These are phyloP conservation scores for Corynorhinus townsendii DNA, from an alignment of 2,113 vertebrate genomes.

Conservation along the genomic window DNA sequence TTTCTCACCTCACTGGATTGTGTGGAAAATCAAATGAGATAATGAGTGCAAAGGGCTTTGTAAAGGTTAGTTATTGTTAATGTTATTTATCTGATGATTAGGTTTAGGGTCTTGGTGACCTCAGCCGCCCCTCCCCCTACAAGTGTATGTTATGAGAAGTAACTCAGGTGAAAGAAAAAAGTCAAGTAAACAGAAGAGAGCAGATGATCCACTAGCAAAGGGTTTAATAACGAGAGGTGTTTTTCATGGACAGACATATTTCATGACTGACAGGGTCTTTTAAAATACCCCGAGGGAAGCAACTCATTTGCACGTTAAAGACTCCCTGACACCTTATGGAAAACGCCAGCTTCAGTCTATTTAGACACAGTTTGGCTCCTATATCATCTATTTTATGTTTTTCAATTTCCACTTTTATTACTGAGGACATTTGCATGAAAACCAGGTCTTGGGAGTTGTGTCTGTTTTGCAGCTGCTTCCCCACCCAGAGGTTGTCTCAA, in stretches of 20 bases:
- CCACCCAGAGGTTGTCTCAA: not conserved
- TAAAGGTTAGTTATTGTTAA: slow-evolving; percentile 1
- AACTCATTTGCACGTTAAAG: slow-evolving; percentile 67
- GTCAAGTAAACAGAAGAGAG: not conserved
- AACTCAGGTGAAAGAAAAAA: slow-evolving; percentile 37
- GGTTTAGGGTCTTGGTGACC: not conserved
- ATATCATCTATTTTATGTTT: slow-evolving; percentile 42
- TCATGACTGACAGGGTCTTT: slow-evolving; percentile 47
- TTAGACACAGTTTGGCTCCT: slow-evolving; percentile 49
- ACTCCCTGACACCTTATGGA: slow-evolving; percentile 38
- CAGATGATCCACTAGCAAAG: slow-evolving; percentile 28
- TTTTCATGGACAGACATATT: slow-evolving; percentile 54
- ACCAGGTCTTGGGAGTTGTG: slow-evolving; percentile 24
- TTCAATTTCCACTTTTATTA: slow-evolving; percentile 73
- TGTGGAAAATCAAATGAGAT: not conserved
- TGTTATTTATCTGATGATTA: not conserved
- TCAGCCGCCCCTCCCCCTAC: not conserved
- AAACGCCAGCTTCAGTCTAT: slow-evolving; percentile 54
- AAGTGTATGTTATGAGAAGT: not conserved
- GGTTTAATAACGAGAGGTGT: slow-evolving; percentile 9
- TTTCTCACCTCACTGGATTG: not conserved
- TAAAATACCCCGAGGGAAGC: slow-evolving; percentile 11
- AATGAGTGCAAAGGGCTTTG: not conserved
- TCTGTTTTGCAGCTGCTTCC: slow-evolving; percentile 23
- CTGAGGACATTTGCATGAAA: slow-evolving; percentile 38